A percentile compares a stretch with the other conserved stretches of the same genome.
phyloP scores from a whole-genome alignment of 2,888 invertebrate genomes.

The Diogma glabrata region DNA sequence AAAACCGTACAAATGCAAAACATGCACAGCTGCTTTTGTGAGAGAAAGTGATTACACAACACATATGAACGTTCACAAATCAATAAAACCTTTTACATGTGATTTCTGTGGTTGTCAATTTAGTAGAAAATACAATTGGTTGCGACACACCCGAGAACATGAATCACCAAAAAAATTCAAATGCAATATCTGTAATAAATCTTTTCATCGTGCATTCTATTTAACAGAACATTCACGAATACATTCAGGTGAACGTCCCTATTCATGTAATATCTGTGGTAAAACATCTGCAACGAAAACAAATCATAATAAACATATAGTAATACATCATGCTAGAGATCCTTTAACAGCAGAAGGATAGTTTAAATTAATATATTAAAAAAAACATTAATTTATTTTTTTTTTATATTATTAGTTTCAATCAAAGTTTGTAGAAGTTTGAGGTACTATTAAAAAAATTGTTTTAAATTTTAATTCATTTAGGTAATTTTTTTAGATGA shows the following conservation, averaged over 20 bases:
- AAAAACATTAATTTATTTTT: no score
- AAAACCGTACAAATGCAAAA: slow-evolving; percentile 73
- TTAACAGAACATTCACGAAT: slow-evolving; percentile 77
- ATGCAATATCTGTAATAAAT: slow-evolving; percentile 66
- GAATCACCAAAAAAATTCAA: slow-evolving; percentile 66
- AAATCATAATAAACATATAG: slow-evolving; percentile 81
- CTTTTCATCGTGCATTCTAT: slow-evolving; percentile 79
- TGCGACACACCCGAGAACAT: slow-evolving; percentile 75
- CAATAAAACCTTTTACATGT: slow-evolving; percentile 71
- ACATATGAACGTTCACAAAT: slow-evolving; percentile 77
- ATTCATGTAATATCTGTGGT: slow-evolving; percentile 77
- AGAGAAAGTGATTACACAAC: slow-evolving; percentile 68
- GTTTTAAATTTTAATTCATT: no score
- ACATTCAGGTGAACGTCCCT: slow-evolving; percentile 67
- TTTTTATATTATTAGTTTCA: neutral
- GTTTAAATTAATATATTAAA: no score
- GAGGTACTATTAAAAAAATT: no score
- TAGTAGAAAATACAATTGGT: slow-evolving; percentile 78
- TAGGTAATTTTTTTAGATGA: no score
- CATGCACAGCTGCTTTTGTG: slow-evolving; percentile 76
- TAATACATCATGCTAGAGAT: slow-evolving; percentile 80
- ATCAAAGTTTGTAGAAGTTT: no score
- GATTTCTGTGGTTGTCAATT: slow-evolving; percentile 85
- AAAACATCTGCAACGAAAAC: slow-evolving; percentile 83
- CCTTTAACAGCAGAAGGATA: slow-evolving; percentile 66